phyloP scores from a whole-genome alignment of 2,888 invertebrate genomes.

The Limnephilus auricula region DNA sequence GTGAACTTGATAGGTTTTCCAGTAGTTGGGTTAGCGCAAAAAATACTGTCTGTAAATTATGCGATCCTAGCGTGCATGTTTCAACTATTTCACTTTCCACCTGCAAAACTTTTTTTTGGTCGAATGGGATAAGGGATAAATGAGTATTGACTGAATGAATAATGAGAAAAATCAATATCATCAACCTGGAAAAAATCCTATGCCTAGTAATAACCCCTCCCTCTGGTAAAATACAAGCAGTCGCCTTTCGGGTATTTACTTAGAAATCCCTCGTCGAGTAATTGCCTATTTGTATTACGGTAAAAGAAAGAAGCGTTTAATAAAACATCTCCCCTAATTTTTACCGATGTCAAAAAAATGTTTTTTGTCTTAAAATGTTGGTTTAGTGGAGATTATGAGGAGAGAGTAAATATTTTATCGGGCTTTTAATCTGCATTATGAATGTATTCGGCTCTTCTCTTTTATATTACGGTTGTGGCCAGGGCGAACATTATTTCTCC shows the following conservation, averaged over 20 bases:
- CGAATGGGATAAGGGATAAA: not conserved
- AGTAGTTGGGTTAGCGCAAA: slow-evolving; percentile 27
- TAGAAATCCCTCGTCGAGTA: slow-evolving; percentile 48
- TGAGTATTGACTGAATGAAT: not conserved
- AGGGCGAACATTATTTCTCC: not conserved
- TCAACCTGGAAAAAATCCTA: not conserved
- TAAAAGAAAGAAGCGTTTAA: slow-evolving; percentile 54
- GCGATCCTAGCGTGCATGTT: slow-evolving; percentile 35
- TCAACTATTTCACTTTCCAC: not conserved
- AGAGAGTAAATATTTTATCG: slow-evolving; percentile 60
- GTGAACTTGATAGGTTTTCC: slow-evolving; percentile 30
- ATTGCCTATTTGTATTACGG: slow-evolving; percentile 57
- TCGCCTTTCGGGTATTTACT: slow-evolving; percentile 49
- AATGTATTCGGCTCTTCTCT: not conserved
- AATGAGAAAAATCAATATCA: not conserved
- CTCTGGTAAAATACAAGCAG: slow-evolving; percentile 13
- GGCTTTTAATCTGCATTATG: slow-evolving; percentile 56
- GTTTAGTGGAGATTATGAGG: slow-evolving; percentile 54
- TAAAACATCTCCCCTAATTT: slow-evolving; percentile 55
- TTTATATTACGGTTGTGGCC: not conserved
- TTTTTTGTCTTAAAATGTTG: slow-evolving; percentile 60
- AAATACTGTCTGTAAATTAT: slow-evolving; percentile 41
- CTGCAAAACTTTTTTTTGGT: not conserved
- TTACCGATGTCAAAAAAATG: slow-evolving; percentile 51
- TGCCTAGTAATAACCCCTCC: not conserved